Evolutionary conservation across 2,113 vertebrate genomes (phyloP), one percentile per base, ranked within the genome.

Genomic region (Thomomys bottae): DNA sequence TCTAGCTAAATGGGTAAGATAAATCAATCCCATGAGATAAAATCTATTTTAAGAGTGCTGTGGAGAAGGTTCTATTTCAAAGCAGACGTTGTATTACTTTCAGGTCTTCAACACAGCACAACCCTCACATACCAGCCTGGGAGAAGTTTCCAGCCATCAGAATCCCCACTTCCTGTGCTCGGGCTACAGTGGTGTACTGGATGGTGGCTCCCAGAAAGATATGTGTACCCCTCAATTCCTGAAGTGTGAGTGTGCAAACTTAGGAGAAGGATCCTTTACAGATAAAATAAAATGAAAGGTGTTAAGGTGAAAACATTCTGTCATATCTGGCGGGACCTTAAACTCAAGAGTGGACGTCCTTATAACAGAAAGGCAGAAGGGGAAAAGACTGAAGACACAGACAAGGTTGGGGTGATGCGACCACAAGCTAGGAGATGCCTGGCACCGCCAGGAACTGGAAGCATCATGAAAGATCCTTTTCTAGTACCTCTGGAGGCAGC

Each of bases 11-110:
- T 96, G 91, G 95, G 61, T 59, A 49, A 92, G 90, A 96, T 93
- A 95, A 95, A 95, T 96, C 96, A 96, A 96, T 96, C 70, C 79
- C 81, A 77, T 70, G 94, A 96, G 95, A 96, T 96, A 92, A 87
- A 93, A 95, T 96, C 91, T 96, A 90, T 95, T 95, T 96, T 94
- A 93, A 89, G 89, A 93, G 80, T 38, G 82, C 77, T 64, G 28
- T 42, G 64, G 94, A 92, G 93, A 94, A 95, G 91, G 92, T 91
- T 73, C 84, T 89, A 8, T 87, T 94, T 94, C 70, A 87, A 78
- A 91, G 77, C 73, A 45, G 34, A 61, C 38, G 66, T 64, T 88
- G 66, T 42, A 40, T 87, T 89, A 42, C 77, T 89, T 93, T 54
- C 84, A 63, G 87, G 63, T 83, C 67, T 75, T 64, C 30, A 49